Evolutionary conservation across 2,113 vertebrate species (phyloP).

Genomic region (Rhea pennata): DNA sequence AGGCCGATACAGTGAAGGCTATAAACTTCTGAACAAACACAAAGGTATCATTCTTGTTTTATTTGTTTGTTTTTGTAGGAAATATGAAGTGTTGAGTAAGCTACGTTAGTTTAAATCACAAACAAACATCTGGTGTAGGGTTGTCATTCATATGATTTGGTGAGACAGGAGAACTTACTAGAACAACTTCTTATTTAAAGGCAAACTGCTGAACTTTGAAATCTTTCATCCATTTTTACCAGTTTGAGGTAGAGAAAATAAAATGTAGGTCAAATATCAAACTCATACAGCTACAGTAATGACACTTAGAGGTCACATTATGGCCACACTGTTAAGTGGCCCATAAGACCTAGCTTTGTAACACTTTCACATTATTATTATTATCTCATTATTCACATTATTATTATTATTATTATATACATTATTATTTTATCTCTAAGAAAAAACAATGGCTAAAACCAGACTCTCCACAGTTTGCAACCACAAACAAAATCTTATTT

Average conservation of each 20-base stretch:
- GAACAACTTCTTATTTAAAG: neutral
- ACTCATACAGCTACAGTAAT: neutral
- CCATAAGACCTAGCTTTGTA: neutral
- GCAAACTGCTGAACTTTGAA: neutral
- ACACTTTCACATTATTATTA: neutral
- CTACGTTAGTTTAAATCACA: neutral
- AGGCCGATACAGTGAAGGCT: slow-evolving; percentile 88
- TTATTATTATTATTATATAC: neutral
- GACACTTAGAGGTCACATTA: neutral
- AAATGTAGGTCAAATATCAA: neutral
- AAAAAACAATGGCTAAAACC: neutral
- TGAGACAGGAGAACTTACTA: neutral
- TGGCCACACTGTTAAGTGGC: neutral
- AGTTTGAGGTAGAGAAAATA: neutral
- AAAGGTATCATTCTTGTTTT: slow-evolving; percentile 75
- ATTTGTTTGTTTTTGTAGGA: neutral
- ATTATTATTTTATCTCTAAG: neutral
- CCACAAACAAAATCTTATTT: neutral
- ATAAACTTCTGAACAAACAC: slow-evolving; percentile 86
- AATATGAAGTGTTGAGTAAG: neutral
- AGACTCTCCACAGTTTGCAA: neutral
- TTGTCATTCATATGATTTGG: neutral
- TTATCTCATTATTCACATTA: neutral
- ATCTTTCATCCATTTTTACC: neutral
- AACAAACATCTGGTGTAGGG: neutral